These are phyloP conservation scores for Melanotaenia trifasciata DNA, from an alignment of 2,797 vertebrate genomes.

Conservation along the genomic window DNA sequence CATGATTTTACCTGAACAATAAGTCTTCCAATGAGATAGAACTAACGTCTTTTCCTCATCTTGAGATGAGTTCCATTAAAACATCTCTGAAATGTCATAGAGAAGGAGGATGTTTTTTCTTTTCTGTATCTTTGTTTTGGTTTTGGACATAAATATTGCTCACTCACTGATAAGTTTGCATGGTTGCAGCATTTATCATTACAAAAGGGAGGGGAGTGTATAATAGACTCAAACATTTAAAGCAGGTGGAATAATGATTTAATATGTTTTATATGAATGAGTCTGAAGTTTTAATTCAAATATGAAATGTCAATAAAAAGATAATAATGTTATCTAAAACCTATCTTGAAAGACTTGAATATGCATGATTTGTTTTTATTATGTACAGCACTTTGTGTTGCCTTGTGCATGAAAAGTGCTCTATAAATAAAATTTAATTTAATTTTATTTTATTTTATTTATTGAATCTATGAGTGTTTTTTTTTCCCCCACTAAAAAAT, in stretches of 20 bases:
- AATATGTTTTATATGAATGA: too few relatives aligned
- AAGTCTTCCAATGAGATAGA: not conserved
- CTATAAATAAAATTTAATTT: too few relatives aligned
- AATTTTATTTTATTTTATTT: too few relatives aligned
- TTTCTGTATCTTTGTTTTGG: too few relatives aligned
- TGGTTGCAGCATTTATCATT: not conserved
- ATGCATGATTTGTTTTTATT: too few relatives aligned
- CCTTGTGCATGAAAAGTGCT: too few relatives aligned
- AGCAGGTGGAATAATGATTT: conserved; percentile 19
- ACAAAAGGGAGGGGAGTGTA: not conserved
- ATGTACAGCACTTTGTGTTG: too few relatives aligned
- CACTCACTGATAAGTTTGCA: not conserved
- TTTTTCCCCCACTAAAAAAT: not conserved
- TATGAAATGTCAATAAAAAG: conserved; percentile 8
- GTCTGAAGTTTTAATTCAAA: conserved; percentile 5
- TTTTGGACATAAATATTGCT: not conserved
- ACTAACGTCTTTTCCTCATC: not conserved
- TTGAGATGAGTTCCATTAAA: too few relatives aligned
- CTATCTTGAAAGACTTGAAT: not conserved
- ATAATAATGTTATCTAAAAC: not conserved
- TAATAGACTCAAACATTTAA: not conserved
- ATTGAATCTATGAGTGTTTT: not conserved
- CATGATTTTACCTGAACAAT: not conserved
- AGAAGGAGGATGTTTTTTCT: not conserved
- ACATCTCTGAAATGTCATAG: not conserved